These are phyloP conservation scores for Acronicta alni DNA, from an alignment of 2,888 invertebrate species.

Conservation along the genomic window DNA sequence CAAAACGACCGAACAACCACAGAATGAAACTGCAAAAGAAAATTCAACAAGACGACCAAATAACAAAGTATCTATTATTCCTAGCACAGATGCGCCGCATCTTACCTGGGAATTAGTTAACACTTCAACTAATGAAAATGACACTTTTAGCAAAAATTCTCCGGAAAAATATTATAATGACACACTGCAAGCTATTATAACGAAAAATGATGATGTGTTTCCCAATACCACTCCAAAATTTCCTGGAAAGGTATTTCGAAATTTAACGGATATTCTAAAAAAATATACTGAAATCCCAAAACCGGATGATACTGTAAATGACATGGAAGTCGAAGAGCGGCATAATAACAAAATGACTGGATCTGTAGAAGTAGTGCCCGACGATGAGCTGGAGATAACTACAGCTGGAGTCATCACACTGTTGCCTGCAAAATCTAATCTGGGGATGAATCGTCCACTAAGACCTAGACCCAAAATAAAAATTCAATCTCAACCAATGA, in stretches of 20 bases:
- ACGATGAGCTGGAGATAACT: conserved; percentile 80
- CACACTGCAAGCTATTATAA: conserved; percentile 90
- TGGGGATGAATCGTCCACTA: conserved; percentile 92
- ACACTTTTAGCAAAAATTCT: conserved; percentile 74
- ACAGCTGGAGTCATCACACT: conserved; percentile 88
- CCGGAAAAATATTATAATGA: conserved; percentile 90
- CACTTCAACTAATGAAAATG: conserved; percentile 82
- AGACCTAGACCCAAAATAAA: conserved; percentile 90
- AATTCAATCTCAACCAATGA: conserved; percentile 71
- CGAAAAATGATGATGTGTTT: conserved; percentile 86
- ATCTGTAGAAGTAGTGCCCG: conserved; percentile 82
- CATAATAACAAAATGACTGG: conserved; percentile 78
- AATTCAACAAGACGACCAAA: conserved; percentile 81
- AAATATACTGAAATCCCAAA: conserved; percentile 87
- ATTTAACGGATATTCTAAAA: conserved; percentile 91
- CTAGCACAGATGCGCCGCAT: conserved; percentile 78
- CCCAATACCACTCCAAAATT: conserved; percentile 84
- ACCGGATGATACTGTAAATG: conserved; percentile 53
- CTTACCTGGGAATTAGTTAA: conserved; percentile 90
- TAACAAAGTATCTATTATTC: conserved; percentile 85
- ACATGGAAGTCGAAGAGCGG: conserved; percentile 66
- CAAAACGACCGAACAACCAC: conserved; percentile 46
- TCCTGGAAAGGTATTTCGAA: conserved; percentile 85
- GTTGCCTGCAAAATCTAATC: conserved; percentile 94
- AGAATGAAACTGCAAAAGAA: conserved; percentile 68